A percentile compares a stretch with the other conserved stretches of the same genome.
Evolutionary conservation across 2,888 invertebrate species (phyloP).

Genomic region (Beris chalybata): DNA sequence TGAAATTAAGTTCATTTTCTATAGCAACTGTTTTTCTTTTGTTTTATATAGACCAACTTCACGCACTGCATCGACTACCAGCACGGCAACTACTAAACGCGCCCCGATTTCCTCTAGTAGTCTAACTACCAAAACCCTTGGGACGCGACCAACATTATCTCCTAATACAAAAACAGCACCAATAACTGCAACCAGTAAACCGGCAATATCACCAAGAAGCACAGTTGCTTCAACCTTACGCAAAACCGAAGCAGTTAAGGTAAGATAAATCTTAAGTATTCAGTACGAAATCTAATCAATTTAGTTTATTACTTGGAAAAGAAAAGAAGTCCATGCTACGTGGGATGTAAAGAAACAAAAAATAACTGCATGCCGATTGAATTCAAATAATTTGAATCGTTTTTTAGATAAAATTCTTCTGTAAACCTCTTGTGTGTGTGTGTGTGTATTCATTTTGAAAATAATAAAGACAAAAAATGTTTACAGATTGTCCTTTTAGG

Average conservation of each 20-base stretch:
- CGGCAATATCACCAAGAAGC: slow-evolving; percentile 48
- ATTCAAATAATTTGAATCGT: slow-evolving; percentile 19
- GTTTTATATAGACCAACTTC: slow-evolving; percentile 23
- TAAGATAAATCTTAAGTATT: slow-evolving; percentile 26
- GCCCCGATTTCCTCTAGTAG: slow-evolving; percentile 26
- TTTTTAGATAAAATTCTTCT: slow-evolving; percentile 16
- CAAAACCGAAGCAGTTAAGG: slow-evolving; percentile 45
- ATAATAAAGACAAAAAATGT: slow-evolving; percentile 17
- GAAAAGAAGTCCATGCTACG: slow-evolving; percentile 38
- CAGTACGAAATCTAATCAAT: slow-evolving; percentile 16
- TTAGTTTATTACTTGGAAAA: slow-evolving; percentile 29
- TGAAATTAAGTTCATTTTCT: not conserved
- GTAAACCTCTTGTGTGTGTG: slow-evolving; percentile 18
- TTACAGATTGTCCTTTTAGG: not conserved
- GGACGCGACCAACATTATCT: slow-evolving; percentile 24
- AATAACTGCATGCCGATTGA: slow-evolving; percentile 20
- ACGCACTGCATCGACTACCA: slow-evolving; percentile 36
- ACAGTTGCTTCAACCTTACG: slow-evolving; percentile 49
- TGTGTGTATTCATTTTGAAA: slow-evolving; percentile 18
- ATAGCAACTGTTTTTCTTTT: not conserved
- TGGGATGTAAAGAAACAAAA: slow-evolving; percentile 35
- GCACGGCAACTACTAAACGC: slow-evolving; percentile 39
- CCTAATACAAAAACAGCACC: slow-evolving; percentile 28
- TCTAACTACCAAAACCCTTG: slow-evolving; percentile 19
- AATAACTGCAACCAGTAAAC: slow-evolving; percentile 42